Conservation (phyloP, 2,888 invertebrate genomes). For the Lumbricus terrestris region DNA sequence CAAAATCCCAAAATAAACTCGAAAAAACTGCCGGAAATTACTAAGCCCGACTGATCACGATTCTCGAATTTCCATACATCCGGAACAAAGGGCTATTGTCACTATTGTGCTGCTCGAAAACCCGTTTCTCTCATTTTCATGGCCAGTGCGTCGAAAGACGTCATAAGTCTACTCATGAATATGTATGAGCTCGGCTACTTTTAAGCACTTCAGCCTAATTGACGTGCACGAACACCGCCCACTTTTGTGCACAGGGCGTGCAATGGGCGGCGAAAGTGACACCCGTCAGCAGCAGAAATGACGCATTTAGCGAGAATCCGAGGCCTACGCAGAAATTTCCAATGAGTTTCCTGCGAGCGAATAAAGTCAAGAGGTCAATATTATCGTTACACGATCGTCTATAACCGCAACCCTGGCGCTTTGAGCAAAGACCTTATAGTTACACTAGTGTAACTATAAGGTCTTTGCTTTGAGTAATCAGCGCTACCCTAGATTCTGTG, state of each 20-base stretch:
- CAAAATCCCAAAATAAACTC: neutral
- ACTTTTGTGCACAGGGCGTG: neutral
- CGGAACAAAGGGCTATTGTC: neutral
- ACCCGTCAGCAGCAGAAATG: neutral
- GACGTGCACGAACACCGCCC: neutral
- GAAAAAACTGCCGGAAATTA: neutral
- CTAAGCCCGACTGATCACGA: neutral
- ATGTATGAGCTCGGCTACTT: neutral
- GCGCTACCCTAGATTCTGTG: no score
- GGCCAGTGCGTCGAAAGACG: neutral
- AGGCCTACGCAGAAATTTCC: conserved; percentile 3
- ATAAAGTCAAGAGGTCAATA: neutral
- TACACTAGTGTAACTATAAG: no score
- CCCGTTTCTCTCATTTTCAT: neutral
- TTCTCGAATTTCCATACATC: neutral
- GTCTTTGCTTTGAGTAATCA: neutral
- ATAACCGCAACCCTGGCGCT: neutral
- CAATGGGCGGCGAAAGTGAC: neutral
- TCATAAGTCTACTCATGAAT: neutral
- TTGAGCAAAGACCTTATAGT: no score
- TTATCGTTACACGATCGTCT: neutral
- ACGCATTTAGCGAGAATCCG: neutral
- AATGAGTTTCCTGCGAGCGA: neutral
- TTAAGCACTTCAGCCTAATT: neutral
- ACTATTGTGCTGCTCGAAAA: neutral